Evolutionary conservation across 2,797 vertebrate genomes (phyloP), one percentile per base, ranked within the genome.

Genomic region (Peromyscus eremicus): DNA sequence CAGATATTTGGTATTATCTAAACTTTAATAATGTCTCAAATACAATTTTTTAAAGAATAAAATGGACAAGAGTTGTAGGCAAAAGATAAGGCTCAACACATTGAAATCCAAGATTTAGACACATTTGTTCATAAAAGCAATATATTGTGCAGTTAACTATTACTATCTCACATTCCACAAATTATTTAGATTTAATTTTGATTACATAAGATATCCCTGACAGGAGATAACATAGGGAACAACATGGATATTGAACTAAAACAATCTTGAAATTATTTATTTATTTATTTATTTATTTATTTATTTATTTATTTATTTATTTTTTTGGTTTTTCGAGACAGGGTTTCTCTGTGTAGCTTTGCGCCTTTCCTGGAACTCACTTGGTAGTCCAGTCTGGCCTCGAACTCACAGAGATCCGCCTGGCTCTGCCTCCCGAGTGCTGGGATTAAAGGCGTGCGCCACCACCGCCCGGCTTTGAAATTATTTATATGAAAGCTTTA

Each of bases 131-230:
- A 83, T 25, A 66, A n/a, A 92, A 84, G 2, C n/a, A 57, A 19
- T 6, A 19, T 29, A 29, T 25, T 71, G 46, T 29, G 25, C 37
- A 89, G 40, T 75, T 89, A 92, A 87, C 70, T 52, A 49, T 29
- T 60, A 52, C n/a, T 11, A 52, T 79, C 6, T 57, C 46, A 85
- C 6, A 57, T 68, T 76, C 6, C 34, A 76, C 11, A 84, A 85
- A 88, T 83, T n/a, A 73, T 79, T 52, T 91, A 76, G 43, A 75
- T 91, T 95, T 91, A 79, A 79, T 82, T 97, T 87, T 87, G 5
- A 16, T 86, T 70, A 12, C 5, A 71, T 66, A 75, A 81, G 37
- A 64, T 40, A 79, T 5, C 12, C 40, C 7, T 89, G 75, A 64
- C 37, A 73, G 89, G 34, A 92, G 83, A 92, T 0, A 12, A 64